phyloP scores from a whole-genome alignment of 2,888 invertebrate species.

The Lasioglossum oenotherae region DNA sequence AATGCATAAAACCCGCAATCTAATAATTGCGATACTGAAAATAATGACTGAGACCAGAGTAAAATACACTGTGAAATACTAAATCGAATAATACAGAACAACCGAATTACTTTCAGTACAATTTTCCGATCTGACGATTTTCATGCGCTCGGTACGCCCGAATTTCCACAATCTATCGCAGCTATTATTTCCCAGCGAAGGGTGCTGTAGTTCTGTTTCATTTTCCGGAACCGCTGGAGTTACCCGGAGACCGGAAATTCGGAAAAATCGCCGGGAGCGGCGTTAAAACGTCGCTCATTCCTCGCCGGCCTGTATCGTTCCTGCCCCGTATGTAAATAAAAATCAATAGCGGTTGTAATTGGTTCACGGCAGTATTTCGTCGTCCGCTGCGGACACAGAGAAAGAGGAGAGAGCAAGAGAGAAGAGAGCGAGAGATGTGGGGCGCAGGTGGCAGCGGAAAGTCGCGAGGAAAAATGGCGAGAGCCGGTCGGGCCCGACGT shows the following conservation, averaged over 20 bases:
- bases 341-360: slow-evolving; percentile 50
- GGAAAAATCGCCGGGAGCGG: not conserved
- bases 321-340: slow-evolving; percentile 25
- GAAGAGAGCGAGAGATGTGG: not conserved
- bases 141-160: not conserved
- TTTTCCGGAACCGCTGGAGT: not conserved
- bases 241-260: not conserved
- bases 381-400: not conserved
- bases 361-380: slow-evolving; percentile 32
- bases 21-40: too few species aligned
- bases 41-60: not conserved
- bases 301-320: not conserved
- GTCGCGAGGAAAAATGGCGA: slow-evolving; percentile 21
- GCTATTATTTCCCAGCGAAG: not conserved
- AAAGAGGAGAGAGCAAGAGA: not conserved
- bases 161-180: not conserved
- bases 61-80: not conserved
- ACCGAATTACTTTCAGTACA: not conserved
- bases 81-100: not conserved
- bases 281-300: not conserved
- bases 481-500: not conserved
- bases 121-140: not conserved
- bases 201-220: not conserved
- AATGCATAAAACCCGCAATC: too few species aligned
- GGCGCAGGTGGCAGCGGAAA: not conserved